Percentiles rank a stretch among this genome's conserved stretches.
These are phyloP conservation scores for Chrosomus eos DNA, from an alignment of 2,797 vertebrate species.

Conservation along the genomic window DNA sequence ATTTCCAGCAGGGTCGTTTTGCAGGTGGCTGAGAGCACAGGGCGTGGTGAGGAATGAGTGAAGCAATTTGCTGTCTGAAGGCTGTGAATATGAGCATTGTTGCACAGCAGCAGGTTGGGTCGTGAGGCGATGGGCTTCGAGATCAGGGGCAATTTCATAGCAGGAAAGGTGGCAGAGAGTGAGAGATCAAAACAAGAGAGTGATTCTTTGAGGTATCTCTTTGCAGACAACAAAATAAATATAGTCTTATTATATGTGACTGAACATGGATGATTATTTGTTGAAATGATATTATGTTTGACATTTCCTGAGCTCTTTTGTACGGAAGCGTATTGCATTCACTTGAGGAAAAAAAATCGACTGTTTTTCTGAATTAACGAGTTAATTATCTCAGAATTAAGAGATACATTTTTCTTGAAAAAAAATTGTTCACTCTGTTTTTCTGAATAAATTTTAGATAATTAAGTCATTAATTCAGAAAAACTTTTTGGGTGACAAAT, in stretches of 20 bases:
- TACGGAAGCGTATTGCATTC: too few species aligned
- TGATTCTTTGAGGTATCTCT: neutral
- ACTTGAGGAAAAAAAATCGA: too few species aligned
- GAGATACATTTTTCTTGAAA: too few species aligned
- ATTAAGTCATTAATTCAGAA: too few species aligned
- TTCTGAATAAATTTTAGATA: too few species aligned
- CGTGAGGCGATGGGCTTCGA: constrained; percentile 20
- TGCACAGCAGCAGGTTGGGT: constrained; percentile 67
- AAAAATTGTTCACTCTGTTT: too few species aligned
- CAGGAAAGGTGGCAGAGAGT: constrained; percentile 50
- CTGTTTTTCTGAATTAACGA: too few species aligned
- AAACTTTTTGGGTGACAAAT: too few species aligned
- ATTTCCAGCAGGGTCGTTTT: constrained; percentile 82
- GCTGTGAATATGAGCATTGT: constrained; percentile 78
- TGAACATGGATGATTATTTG: neutral
- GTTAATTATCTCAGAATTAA: too few species aligned
- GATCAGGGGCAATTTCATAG: constrained; percentile 47
- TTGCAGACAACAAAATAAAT: neutral
- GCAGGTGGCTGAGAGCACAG: constrained; percentile 81
- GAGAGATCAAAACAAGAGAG: neutral
- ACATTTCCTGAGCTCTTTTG: neutral
- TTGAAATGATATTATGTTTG: neutral
- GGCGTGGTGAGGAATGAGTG: constrained; percentile 78
- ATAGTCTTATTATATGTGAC: neutral
- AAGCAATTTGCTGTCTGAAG: constrained; percentile 80